Percentiles rank a stretch among this genome's conserved stretches.
These are phyloP conservation scores for Chondrilla cf. caribensis DNA, from an alignment of 37 sponge, comb jelly and placozoan species.

Conservation along the genomic window DNA sequence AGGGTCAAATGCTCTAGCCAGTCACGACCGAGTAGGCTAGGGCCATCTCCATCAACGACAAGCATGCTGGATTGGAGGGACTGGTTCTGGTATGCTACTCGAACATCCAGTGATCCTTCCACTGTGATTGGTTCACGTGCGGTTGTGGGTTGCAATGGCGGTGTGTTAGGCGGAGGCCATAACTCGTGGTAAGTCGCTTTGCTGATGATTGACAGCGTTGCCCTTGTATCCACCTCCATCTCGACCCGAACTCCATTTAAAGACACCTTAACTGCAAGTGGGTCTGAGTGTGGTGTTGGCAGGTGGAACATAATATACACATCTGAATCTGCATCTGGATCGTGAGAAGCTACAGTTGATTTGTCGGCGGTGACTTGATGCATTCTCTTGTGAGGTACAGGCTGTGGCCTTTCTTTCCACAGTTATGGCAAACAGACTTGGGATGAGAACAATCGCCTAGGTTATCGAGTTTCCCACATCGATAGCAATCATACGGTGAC, in stretches of 20 bases:
- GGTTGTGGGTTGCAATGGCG: background rate
- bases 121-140: conserved; percentile 29
- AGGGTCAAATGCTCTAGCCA: conserved; percentile 28
- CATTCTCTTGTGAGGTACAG: background rate
- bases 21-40: conserved; percentile 42
- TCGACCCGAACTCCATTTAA: background rate
- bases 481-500: too few species aligned
- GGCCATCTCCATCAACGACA: conserved; percentile 34
- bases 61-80: background rate
- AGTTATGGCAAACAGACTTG: conserved; percentile 30
- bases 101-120: background rate
- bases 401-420: conserved; percentile 48
- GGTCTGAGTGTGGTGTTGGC: too few species aligned
- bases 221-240: conserved; percentile 12
- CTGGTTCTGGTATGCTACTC: conserved; percentile 6
- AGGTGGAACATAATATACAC: too few species aligned
- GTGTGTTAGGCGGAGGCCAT: background rate
- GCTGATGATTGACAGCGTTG: background rate
- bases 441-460: conserved; percentile 20
- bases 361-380: too few species aligned
- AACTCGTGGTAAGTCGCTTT: background rate
- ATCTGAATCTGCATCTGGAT: too few species aligned
- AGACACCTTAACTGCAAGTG: background rate
- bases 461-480: too few species aligned
- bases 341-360: too few species aligned